Evolutionary conservation across 2,797 vertebrate genomes (phyloP).

Genomic region (Amphiprion clarkii): DNA sequence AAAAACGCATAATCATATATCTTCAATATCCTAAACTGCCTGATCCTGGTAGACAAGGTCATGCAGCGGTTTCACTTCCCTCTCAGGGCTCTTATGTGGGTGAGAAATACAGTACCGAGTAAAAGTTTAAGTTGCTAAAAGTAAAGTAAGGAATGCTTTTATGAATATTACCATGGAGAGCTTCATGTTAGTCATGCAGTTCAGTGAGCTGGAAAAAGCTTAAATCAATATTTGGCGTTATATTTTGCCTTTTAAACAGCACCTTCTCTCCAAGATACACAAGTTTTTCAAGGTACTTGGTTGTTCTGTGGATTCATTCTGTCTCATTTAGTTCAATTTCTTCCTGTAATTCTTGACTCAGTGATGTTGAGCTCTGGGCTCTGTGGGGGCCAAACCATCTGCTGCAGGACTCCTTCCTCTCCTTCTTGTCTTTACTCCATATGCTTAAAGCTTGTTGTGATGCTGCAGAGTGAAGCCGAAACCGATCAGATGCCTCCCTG

Average conservation of each 20-base stretch:
- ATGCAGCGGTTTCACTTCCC: constrained; percentile 14
- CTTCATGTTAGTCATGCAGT: neutral
- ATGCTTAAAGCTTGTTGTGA: neutral
- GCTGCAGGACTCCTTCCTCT: neutral
- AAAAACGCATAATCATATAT: constrained; percentile 27
- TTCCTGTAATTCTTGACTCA: neutral
- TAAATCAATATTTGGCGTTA: neutral
- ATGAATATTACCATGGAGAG: neutral
- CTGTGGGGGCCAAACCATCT: neutral
- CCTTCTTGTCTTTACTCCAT: neutral
- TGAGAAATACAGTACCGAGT: neutral
- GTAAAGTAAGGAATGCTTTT: neutral
- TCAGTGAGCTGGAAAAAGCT: neutral
- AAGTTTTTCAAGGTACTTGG: neutral
- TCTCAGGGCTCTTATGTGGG: neutral
- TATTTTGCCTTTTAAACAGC: neutral
- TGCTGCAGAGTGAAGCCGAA: neutral
- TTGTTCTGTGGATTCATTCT: neutral
- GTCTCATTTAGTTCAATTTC: neutral
- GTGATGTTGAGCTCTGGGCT: neutral
- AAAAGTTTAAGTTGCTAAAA: constrained; percentile 1
- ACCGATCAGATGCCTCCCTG: neutral
- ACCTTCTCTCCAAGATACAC: neutral
- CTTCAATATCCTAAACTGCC: constrained; percentile 23
- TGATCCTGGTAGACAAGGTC: constrained; percentile 30